Conservation (phyloP, 2,888 invertebrate genomes). For the Polylopha cassiicola region DNA sequence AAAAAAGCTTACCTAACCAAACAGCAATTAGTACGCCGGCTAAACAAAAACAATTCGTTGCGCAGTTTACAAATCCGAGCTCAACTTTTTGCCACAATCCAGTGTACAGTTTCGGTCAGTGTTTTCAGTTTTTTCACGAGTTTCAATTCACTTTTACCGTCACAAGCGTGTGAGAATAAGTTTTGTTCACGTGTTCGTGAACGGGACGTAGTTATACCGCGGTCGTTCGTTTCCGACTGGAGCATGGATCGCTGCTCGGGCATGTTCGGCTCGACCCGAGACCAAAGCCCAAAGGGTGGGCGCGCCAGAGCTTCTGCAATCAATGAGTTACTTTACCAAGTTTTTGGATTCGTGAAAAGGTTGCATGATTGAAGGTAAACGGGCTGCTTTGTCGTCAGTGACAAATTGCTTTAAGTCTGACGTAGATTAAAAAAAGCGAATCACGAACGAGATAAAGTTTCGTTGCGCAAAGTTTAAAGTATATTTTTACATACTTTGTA, state of each 20-base stretch:
- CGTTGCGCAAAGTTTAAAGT: too few relatives aligned
- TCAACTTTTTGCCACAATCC: slow-evolving; percentile 27
- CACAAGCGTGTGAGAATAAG: slow-evolving; percentile 60
- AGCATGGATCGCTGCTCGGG: slow-evolving; percentile 18
- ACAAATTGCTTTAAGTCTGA: slow-evolving; percentile 20
- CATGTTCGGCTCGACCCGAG: slow-evolving; percentile 20
- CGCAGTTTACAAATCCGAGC: slow-evolving; percentile 36
- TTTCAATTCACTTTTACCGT: slow-evolving; percentile 67
- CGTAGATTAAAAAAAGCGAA: slow-evolving; percentile 10
- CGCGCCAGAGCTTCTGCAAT: slow-evolving; percentile 33
- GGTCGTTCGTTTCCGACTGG: slow-evolving; percentile 46
- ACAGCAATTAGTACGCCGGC: slow-evolving; percentile 63
- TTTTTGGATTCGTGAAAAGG: slow-evolving; percentile 11
- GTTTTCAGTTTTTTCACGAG: slow-evolving; percentile 37
- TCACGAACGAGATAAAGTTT: slow-evolving; percentile 8
- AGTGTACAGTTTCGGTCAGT: slow-evolving; percentile 30
- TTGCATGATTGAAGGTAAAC: slow-evolving; percentile 16
- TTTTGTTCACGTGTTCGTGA: slow-evolving; percentile 37
- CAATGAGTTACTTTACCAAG: slow-evolving; percentile 19
- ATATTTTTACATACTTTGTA: too few relatives aligned
- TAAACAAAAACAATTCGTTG: slow-evolving; percentile 51
- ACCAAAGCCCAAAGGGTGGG: slow-evolving; percentile 27
- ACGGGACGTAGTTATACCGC: slow-evolving; percentile 44
- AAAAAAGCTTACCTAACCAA: slow-evolving; percentile 61
- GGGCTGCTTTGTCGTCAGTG: slow-evolving; percentile 19